Conservation (phyloP, 2,888 invertebrate species). For the Aphodius sticticus region DNA sequence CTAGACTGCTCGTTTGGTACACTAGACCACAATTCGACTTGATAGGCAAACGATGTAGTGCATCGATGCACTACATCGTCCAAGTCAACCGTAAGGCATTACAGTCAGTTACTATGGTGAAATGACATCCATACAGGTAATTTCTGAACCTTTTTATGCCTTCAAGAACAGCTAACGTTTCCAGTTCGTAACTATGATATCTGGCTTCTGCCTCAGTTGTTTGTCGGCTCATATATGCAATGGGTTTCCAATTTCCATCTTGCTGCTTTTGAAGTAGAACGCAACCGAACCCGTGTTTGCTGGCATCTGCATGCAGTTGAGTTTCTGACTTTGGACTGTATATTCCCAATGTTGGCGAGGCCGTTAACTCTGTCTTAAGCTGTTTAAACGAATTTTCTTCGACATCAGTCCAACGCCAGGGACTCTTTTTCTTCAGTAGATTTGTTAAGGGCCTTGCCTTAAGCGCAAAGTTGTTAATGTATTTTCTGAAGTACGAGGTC, state of each 20-base stretch:
- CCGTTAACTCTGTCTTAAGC: conserved; percentile 43
- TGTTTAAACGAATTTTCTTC: conserved; percentile 35
- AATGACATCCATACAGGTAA: conserved; percentile 26
- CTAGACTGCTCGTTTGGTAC: too few relatives aligned
- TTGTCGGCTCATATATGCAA: conserved; percentile 32
- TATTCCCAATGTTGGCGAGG: conserved; percentile 42
- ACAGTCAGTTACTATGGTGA: conserved; percentile 31
- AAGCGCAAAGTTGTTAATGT: conserved; percentile 37
- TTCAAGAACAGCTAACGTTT: conserved; percentile 51
- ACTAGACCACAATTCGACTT: too few relatives aligned
- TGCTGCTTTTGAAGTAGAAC: conserved; percentile 45
- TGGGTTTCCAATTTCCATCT: conserved; percentile 23
- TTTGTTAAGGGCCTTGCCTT: conserved; percentile 32
- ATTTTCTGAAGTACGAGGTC: conserved; percentile 36
- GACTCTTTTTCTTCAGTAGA: conserved; percentile 29
- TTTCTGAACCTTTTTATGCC: conserved; percentile 33
- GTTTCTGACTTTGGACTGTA: conserved; percentile 41
- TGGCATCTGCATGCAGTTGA: conserved; percentile 51
- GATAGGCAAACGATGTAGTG: too few relatives aligned
- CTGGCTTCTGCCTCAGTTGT: conserved; percentile 46
- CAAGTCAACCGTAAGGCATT: conserved; percentile 32
- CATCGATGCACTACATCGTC: too few relatives aligned
- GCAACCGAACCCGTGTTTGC: conserved; percentile 49
- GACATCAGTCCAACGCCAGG: conserved; percentile 29
- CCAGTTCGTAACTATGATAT: conserved; percentile 55